Base-by-base conservation (phyloP, 1,140 invertebrate genomes). In the Drosophila lowei region DNA sequence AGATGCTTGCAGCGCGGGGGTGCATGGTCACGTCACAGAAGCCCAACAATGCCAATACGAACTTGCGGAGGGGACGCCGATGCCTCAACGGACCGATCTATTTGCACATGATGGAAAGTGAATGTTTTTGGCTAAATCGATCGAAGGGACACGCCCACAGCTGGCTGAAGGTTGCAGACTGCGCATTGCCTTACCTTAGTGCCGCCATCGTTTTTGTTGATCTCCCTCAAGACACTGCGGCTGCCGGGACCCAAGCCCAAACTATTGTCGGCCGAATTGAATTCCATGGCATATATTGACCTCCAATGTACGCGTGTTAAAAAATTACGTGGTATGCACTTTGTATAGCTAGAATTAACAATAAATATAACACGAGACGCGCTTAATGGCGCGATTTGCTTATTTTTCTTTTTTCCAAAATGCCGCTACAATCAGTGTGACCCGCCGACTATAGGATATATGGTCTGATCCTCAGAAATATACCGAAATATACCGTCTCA, bases 171-270 rank as follows among this genome's bases (percentile, higher is more conserved):
- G 13, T 34, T 41, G 43, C 7, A 13, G n/a, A 8, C 18, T 46
- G 21, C 21, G 7, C 9, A 55, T 47, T 60, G 28, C 15, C 81
- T 77, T 74, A 88, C 81, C 81, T 67, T 75, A 30, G 56, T 28
- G 64, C 50, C 75, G 65, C 65, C 79, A 66, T 84, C 81, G 49
- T 86, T 86, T 64, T 62, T 72, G 59, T 88, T 75, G 11, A 88
- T 57, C 48, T 86, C 81, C 48, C 77, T 79, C 23, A 86, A 52
- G 54, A 88, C 74, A 42, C 61, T 63, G 57, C 81, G 83, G 34
- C 46, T 72, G 21, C 65, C 59, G 9, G 53, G 34, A 15, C 44
- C 71, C 13, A 50, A 21, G 38, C 11, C 50, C 15, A 49, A 8
- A 6, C 66, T 23, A 44, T 23, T 57, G 42, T 43, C 52, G 15